phyloP scores from a whole-genome alignment of 2,113 vertebrate species.

The Aptenodytes forsteri region DNA sequence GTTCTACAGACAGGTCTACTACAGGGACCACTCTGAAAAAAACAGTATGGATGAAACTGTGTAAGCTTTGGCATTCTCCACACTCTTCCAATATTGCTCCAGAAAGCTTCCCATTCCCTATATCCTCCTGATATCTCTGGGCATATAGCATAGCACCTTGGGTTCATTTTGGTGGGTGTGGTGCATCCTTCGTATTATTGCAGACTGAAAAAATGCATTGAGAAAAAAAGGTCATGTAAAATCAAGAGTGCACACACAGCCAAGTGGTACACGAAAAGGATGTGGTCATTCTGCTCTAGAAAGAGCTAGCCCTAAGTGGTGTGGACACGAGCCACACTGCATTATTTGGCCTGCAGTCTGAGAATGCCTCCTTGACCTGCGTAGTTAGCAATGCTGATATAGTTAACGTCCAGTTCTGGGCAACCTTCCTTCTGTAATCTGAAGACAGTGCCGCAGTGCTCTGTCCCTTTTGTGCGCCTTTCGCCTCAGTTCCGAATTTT shows the following conservation, averaged over 20 bases:
- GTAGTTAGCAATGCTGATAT: accelerated
- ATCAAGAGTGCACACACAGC: not conserved
- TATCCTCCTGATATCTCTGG: not conserved
- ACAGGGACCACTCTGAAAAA: not conserved
- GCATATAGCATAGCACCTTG: not conserved
- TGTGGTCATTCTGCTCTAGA: not conserved
- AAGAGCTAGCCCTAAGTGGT: not conserved
- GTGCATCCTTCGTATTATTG: not conserved
- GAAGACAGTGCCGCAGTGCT: not conserved
- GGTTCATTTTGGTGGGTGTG: not conserved
- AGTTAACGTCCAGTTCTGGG: not conserved
- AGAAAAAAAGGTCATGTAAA: not conserved
- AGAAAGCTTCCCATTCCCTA: not conserved
- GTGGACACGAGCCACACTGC: not conserved
- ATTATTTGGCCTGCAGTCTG: not conserved
- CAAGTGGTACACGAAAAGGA: not conserved
- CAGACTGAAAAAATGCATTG: not conserved
- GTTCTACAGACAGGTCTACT: not conserved
- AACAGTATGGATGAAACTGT: not conserved
- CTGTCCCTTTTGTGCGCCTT: not conserved
- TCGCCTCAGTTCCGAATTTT: not conserved
- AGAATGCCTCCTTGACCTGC: not conserved
- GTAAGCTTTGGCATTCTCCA: not conserved
- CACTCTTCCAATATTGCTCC: not conserved
- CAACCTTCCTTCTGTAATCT: not conserved